phyloP scores from a whole-genome alignment of 2,113 vertebrate genomes.

The Lontra canadensis region DNA sequence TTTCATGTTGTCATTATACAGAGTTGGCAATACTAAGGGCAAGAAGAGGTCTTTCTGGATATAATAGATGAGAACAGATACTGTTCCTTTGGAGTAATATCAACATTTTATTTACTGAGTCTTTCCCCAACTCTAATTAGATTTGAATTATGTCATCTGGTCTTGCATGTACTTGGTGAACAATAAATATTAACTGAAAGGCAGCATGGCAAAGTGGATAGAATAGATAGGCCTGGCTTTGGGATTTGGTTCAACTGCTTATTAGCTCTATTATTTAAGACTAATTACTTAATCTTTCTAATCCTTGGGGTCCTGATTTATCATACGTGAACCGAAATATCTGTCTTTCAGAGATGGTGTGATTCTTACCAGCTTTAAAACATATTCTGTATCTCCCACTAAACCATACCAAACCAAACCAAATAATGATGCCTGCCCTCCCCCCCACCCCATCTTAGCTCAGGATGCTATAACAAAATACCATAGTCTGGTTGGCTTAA shows the following conservation, averaged over 20 bases:
- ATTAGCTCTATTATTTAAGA: background rate
- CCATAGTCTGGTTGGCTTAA: background rate
- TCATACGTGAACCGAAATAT: slow-evolving; percentile 13
- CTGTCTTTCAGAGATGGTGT: background rate
- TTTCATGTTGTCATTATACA: background rate
- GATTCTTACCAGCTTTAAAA: slow-evolving; percentile 6
- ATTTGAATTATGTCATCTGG: background rate
- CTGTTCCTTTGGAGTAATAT: background rate
- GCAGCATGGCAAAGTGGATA: background rate
- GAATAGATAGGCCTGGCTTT: background rate
- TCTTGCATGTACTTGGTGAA: background rate
- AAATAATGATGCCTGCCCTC: background rate
- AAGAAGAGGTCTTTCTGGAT: background rate
- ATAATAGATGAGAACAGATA: background rate
- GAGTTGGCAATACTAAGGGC: background rate
- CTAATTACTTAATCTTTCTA: background rate
- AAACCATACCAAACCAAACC: background rate
- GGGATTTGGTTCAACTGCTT: background rate
- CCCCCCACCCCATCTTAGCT: background rate
- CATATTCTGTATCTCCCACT: background rate
- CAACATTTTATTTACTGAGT: background rate
- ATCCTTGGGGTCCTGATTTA: background rate
- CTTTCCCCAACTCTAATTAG: background rate
- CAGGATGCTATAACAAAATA: background rate
- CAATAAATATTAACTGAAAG: background rate